Evolutionary conservation across 23 tunicate species (phyloP), one percentile per base, ranked within the genome.

Genomic region (Halocynthia aurantium): DNA sequence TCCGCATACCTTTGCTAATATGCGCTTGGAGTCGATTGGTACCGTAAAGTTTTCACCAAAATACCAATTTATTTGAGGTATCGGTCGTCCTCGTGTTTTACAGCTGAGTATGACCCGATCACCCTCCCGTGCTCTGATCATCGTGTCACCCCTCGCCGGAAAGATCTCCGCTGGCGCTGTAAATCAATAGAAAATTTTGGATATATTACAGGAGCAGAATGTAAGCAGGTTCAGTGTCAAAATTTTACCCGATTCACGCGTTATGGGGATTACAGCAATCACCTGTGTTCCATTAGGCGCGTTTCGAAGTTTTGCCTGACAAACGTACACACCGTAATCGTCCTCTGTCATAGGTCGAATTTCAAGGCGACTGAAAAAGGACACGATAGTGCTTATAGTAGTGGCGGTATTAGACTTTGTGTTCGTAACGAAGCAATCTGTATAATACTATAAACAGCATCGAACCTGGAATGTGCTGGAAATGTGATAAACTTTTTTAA

Each of bases 321-420:
- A 89, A 11, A 80, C 80, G 62, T 89, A 89, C 6, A 62, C 62
- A 6, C 96, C 96, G 71, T 89, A 89, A 73, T 89, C 84, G 55
- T 89, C 85, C 50, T 61, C 75, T 8, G 82, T 71, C 50, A 83
- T 50, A 52, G 40, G 69, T 11, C 62, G 79, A 60, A 89, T 89
- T 57, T 80, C 77, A 57, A 89, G 75, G 12, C 80, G 84, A 62
- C 96, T 89, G 78, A 57, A 72, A 58, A 71, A 22, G 1, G 13
- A n/a, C 17, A 20, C 5, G 12, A 40, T 52, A 15, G 17, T 1
- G 63, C 72, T 67, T 21, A 31, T 31, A 67, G 5, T 67, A 67
- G 21, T 67, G 21, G 22, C 72, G 72, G 12, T 67, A 12, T 31
- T 31, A 0, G 21, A 67, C 72, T 40, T 67, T 13, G 72, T 17